Evolutionary conservation across 2,888 invertebrate species (phyloP).

Genomic region (Amphimallon solstitiale): DNA sequence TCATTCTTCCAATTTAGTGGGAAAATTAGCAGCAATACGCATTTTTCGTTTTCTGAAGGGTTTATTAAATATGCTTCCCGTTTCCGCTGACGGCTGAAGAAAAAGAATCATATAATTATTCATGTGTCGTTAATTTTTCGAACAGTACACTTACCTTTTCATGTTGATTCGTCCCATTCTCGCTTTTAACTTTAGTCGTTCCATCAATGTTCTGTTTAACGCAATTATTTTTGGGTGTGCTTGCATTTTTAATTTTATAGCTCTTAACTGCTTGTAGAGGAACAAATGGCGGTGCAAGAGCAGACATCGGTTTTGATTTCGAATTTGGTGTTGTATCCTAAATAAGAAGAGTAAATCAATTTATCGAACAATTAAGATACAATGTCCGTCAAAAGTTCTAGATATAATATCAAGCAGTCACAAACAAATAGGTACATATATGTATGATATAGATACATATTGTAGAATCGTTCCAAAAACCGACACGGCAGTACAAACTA

Average conservation of each 20-base stretch:
- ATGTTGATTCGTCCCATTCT: slow-evolving; percentile 6
- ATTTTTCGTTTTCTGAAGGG: slow-evolving; percentile 51
- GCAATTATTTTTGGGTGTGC: slow-evolving; percentile 16
- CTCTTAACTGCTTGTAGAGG: slow-evolving; percentile 68
- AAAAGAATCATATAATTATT: background rate
- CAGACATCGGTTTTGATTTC: slow-evolving; percentile 31
- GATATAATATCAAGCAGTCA: no score
- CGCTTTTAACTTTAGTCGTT: background rate
- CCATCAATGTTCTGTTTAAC: slow-evolving; percentile 18
- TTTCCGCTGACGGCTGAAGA: slow-evolving; percentile 26
- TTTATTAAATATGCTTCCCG: slow-evolving; percentile 10
- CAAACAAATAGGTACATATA: no score
- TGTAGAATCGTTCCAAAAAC: no score
- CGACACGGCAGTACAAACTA: no score
- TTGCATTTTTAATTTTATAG: slow-evolving; percentile 51
- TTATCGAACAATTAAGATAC: no score
- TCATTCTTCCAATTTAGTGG: slow-evolving; percentile 9
- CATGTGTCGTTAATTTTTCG: background rate
- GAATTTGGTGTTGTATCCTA: slow-evolving; percentile 24
- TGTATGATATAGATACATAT: no score
- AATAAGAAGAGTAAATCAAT: background rate
- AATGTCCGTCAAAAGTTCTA: no score
- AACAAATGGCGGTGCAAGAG: slow-evolving; percentile 62
- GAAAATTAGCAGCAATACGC: slow-evolving; percentile 59
- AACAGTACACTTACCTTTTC: slow-evolving; percentile 18